Evolutionary conservation across 2,888 invertebrate genomes (phyloP), one percentile per base, ranked within the genome.

Genomic region (Agrotis exclamationis): DNA sequence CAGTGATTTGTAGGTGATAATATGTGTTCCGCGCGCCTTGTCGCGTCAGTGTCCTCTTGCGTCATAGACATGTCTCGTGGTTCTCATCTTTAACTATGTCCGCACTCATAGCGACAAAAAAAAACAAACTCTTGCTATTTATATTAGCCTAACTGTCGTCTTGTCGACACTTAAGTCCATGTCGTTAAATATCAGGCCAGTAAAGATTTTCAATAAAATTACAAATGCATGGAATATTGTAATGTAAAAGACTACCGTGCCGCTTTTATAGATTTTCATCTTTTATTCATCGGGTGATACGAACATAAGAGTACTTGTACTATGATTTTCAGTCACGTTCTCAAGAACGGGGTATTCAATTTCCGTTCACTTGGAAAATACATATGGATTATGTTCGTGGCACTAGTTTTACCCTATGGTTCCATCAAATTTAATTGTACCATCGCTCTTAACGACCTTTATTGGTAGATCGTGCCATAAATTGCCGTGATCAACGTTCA

Each of bases 1-100:
- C 87, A 85, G 81, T 86, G 84, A 87, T 89, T 88, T 89, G 87
- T 86, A 82, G 85, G 86, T 88, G 88, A 85, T 90, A 90, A 91
- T 91, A 80, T 83, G 75, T 83, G 76, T 85, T 85, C 80, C 82
- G 75, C 83, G 65, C 74, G 63, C 66, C 66, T 75, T 57, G 78
- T 82, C 70, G 72, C 73, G 67, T 58, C 74, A 58, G 54, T 68
- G 67, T 69, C 63, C 74, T 67, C 70, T 72, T 67, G 69, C 79
- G 77, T 84, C 82, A 84, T 57, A 68, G 20, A 57, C 18, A 0
- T 58, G 72, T 62, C 69, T 71, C 59, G 67, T 80, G 75, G 67
- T 63, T 54, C 33, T 68, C 75, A 45, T 66, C 68, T 71, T 50
- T 39, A 48, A 70, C 53, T 39, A 48, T 39, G 51, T 69, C 48